Evolutionary conservation across 2,888 invertebrate species (phyloP).

Genomic region (Spilosoma lubricipeda): DNA sequence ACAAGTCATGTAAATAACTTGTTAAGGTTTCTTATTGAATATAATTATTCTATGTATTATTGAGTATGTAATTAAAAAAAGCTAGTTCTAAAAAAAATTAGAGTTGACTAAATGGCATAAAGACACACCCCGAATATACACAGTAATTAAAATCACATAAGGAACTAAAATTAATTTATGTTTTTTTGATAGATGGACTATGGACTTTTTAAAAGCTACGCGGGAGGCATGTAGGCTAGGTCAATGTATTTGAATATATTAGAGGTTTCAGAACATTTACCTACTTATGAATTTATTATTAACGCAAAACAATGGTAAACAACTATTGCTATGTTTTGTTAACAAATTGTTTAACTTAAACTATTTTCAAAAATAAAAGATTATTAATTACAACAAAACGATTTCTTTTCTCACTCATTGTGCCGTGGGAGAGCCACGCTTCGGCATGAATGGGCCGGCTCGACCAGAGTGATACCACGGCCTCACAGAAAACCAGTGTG

Average conservation of each 20-base stretch:
- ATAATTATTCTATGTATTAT: background rate
- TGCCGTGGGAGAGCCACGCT: too few relatives aligned
- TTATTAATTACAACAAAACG: background rate
- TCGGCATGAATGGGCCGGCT: too few relatives aligned
- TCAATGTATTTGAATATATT: background rate
- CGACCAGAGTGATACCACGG: too few relatives aligned
- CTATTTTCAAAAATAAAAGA: too few relatives aligned
- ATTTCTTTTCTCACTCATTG: background rate
- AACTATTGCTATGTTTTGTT: background rate
- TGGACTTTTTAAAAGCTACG: background rate
- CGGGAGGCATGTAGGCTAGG: background rate
- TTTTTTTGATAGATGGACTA: background rate
- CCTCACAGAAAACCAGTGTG: too few relatives aligned
- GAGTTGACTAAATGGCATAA: background rate
- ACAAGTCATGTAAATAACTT: background rate
- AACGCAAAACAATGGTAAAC: background rate
- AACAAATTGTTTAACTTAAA: background rate
- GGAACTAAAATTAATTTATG: background rate
- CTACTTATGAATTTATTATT: background rate
- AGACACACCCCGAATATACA: background rate
- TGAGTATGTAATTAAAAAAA: background rate
- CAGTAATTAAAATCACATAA: background rate
- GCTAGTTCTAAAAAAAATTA: background rate
- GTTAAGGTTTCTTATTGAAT: background rate
- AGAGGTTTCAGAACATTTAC: background rate